A percentile compares a stretch with the other conserved stretches of the same genome.
Conservation (phyloP, 2,797 vertebrate genomes). For the Margarornis squamiger region DNA sequence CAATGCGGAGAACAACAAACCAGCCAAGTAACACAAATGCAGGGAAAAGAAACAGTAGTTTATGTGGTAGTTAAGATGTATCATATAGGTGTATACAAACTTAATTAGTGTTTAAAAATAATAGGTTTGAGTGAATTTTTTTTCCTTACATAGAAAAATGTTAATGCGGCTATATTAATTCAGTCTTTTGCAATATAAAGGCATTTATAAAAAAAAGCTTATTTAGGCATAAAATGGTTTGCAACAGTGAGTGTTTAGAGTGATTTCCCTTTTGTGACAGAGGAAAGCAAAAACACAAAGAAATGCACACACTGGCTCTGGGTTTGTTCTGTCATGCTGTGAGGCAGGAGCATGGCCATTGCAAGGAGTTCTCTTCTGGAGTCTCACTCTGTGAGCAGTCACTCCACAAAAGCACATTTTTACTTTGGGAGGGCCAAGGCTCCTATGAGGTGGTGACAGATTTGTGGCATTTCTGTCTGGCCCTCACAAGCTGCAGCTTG, state of each 20-base stretch:
- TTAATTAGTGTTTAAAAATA: neutral
- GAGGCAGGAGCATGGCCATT: accelerated
- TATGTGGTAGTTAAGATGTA: neutral
- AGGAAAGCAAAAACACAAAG: neutral
- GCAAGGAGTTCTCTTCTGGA: neutral
- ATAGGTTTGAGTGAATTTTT: neutral
- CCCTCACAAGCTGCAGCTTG: neutral
- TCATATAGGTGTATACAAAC: neutral
- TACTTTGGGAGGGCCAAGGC: neutral
- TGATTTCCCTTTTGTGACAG: neutral
- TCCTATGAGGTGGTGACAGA: neutral
- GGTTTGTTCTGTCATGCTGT: neutral
- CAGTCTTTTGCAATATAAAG: neutral
- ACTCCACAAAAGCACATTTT: neutral
- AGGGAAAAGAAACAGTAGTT: neutral
- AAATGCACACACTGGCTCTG: neutral
- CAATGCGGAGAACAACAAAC: neutral
- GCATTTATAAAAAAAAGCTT: neutral
- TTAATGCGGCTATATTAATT: neutral
- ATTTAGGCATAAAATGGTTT: neutral
- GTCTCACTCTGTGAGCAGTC: neutral
- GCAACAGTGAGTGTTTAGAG: neutral
- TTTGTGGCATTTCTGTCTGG: neutral
- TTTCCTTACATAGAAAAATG: neutral
- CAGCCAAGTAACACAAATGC: neutral